A percentile compares a stretch with the other conserved stretches of the same genome.
phyloP scores from a whole-genome alignment of 2,113 vertebrate species.

The Pomatostomus ruficeps region DNA sequence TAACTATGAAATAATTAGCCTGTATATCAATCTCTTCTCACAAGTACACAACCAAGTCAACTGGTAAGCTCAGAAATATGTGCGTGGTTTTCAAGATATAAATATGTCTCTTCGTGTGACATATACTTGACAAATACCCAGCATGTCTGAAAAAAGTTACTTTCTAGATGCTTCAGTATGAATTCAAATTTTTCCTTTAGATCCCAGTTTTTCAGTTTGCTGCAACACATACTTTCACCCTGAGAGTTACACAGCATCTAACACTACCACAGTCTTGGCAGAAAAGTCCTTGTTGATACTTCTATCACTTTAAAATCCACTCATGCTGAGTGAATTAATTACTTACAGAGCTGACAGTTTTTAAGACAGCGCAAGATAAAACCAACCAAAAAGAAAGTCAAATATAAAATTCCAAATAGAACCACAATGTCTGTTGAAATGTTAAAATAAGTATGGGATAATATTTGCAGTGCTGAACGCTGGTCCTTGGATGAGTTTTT shows the following conservation, averaged over 20 bases:
- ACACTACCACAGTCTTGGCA: not conserved
- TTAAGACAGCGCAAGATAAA: not conserved
- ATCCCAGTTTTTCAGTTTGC: not conserved
- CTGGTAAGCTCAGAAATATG: not conserved
- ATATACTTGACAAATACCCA: not conserved
- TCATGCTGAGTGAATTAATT: not conserved
- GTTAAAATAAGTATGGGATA: not conserved
- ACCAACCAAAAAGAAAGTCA: not conserved
- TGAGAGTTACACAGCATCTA: not conserved
- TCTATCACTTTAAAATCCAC: not conserved
- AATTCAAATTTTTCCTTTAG: not conserved
- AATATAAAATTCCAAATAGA: not conserved
- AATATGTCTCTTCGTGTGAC: not conserved
- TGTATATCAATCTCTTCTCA: not conserved
- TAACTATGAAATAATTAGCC: not conserved
- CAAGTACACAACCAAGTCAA: not conserved
- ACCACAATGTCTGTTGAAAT: not conserved
- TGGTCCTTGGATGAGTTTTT: not conserved
- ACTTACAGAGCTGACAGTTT: not conserved
- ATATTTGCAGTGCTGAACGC: not conserved
- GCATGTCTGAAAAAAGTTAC: not conserved
- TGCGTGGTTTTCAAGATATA: not conserved
- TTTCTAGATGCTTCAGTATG: not conserved
- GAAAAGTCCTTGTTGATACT: not conserved
- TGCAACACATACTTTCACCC: not conserved